A percentile compares a stretch with the other conserved stretches of the same genome.
Evolutionary conservation across 2,797 vertebrate genomes (phyloP).

Genomic region (Anniella stebbinsi): DNA sequence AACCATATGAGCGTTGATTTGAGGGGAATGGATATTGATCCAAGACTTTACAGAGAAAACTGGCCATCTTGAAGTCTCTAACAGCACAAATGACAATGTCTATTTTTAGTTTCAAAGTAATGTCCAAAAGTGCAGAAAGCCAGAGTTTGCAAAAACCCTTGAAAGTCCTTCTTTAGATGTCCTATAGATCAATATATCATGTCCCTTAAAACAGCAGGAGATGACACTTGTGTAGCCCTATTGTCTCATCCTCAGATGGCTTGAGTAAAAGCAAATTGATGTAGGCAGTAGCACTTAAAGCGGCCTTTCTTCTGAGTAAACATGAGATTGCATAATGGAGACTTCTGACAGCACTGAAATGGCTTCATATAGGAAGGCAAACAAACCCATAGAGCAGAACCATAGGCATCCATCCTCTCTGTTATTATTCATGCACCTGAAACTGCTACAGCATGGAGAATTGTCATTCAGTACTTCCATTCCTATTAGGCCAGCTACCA

Average conservation of each 20-base stretch:
- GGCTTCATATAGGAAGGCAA: neutral
- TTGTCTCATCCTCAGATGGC: constrained; percentile 7
- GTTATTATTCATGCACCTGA: neutral
- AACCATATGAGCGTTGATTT: constrained; percentile 7
- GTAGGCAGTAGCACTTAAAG: neutral
- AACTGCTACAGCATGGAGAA: neutral
- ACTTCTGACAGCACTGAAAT: neutral
- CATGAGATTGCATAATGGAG: neutral
- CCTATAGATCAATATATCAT: neutral
- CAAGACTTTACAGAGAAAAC: constrained; percentile 37
- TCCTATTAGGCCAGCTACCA: neutral
- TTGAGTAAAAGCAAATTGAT: neutral
- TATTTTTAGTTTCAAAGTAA: constrained; percentile 36
- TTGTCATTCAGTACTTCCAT: neutral
- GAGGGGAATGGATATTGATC: constrained; percentile 20
- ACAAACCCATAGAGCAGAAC: neutral
- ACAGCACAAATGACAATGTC: constrained; percentile 1
- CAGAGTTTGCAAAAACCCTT: neutral
- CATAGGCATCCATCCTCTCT: neutral
- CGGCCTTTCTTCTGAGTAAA: constrained; percentile 14
- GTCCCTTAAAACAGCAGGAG: constrained; percentile 28
- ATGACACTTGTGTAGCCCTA: neutral
- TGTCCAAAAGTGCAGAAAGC: neutral
- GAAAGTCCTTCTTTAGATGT: neutral
- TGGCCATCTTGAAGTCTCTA: constrained; percentile 8